Evolutionary conservation across 2,113 vertebrate genomes (phyloP).

Genomic region (Montifringilla adamsi): DNA sequence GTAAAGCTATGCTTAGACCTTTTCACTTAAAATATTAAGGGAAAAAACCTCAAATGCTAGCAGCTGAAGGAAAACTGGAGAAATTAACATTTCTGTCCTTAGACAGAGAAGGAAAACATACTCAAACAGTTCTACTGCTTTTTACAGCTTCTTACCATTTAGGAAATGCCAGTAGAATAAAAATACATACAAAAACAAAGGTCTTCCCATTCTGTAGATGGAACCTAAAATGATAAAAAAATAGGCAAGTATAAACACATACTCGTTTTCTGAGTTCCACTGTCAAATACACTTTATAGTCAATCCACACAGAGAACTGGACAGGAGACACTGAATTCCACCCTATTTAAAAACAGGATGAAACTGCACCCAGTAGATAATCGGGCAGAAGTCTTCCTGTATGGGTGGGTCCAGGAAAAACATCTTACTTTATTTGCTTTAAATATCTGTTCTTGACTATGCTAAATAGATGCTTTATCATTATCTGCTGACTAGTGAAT

Average conservation of each 20-base stretch:
- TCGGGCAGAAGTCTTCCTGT: background rate
- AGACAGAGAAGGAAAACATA: background rate
- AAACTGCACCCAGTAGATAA: background rate
- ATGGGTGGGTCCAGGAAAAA: background rate
- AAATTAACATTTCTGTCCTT: background rate
- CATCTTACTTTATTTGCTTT: background rate
- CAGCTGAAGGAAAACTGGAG: background rate
- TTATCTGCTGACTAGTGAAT: background rate
- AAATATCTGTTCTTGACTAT: background rate
- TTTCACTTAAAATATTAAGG: background rate
- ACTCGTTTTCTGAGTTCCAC: background rate
- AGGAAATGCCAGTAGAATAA: conserved; percentile 44
- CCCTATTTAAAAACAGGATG: background rate
- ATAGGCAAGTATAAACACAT: background rate
- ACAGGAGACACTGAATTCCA: background rate
- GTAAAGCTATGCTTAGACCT: background rate
- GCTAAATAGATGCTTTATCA: background rate
- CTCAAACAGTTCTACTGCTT: background rate
- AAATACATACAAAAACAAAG: conserved; percentile 34
- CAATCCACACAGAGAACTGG: background rate
- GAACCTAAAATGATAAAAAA: conserved; percentile 60
- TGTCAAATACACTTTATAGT: background rate
- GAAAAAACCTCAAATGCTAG: background rate
- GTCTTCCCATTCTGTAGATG: conserved; percentile 51
- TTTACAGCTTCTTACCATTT: conserved; percentile 65